A percentile compares a stretch with the other conserved stretches of the same genome.
These are phyloP conservation scores for Ormyrus rosae DNA, from an alignment of 2,888 invertebrate genomes.

Conservation along the genomic window DNA sequence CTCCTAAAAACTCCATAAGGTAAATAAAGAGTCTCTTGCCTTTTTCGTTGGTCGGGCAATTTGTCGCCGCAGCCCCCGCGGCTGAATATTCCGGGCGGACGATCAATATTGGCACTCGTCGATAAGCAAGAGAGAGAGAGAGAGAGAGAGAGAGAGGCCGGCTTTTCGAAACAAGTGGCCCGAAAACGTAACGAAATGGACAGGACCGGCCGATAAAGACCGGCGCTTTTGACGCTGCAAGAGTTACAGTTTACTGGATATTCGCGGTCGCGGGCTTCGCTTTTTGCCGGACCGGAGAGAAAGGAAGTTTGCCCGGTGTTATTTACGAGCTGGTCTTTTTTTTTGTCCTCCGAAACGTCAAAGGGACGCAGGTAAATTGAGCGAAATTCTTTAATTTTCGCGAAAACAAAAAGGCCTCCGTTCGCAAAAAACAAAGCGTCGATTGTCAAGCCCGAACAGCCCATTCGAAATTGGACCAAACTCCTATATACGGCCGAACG, in stretches of 20 bases:
- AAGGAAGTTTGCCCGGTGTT: no score
- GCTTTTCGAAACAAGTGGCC: slow-evolving; percentile 47
- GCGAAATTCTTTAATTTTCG: no score
- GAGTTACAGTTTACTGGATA: background rate
- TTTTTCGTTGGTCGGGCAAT: slow-evolving; percentile 33
- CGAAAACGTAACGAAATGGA: slow-evolving; percentile 60
- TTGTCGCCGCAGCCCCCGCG: background rate
- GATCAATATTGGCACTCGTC: slow-evolving; percentile 65
- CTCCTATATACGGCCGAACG: no score
- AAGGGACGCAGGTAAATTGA: no score
- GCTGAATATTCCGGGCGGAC: slow-evolving; percentile 27
- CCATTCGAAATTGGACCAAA: no score
- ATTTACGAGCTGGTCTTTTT: no score
- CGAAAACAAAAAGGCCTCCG: no score
- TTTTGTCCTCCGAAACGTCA: no score
- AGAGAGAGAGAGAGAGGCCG: slow-evolving; percentile 1
- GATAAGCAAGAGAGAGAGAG: slow-evolving; percentile 61
- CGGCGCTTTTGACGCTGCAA: slow-evolving; percentile 26
- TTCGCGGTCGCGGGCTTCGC: no score
- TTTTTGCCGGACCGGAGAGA: no score
- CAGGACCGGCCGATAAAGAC: slow-evolving; percentile 45
- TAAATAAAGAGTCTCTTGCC: background rate
- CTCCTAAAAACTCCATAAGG: slow-evolving; percentile 6
- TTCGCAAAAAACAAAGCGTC: no score
- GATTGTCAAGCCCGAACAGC: no score